A percentile compares a stretch with the other conserved stretches of the same genome.
These are phyloP conservation scores for Triplophysa bombifrons DNA, from an alignment of 2,797 vertebrate species.

Conservation along the genomic window DNA sequence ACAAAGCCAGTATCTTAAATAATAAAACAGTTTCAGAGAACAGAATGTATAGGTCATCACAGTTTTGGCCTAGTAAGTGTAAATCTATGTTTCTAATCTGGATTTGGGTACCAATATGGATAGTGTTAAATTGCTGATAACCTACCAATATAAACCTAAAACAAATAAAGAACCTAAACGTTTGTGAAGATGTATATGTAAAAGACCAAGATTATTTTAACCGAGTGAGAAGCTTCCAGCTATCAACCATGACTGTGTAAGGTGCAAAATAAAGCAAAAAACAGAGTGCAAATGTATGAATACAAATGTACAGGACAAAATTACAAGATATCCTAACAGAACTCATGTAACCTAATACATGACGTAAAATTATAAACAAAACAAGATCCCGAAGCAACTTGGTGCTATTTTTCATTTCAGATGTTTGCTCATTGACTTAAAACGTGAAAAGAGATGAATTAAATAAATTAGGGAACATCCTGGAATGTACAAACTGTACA, in stretches of 20 bases:
- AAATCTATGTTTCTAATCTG: neutral
- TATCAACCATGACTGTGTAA: slow-evolving; percentile 47
- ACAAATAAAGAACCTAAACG: neutral
- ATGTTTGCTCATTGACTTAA: slow-evolving; percentile 43
- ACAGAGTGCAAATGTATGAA: slow-evolving; percentile 67
- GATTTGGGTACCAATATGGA: neutral
- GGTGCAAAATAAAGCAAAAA: slow-evolving; percentile 77
- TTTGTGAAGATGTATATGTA: neutral
- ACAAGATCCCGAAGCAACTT: slow-evolving; percentile 46
- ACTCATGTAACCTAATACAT: slow-evolving; percentile 45
- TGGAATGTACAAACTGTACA: slow-evolving; percentile 69
- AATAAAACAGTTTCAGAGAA: too few relatives aligned
- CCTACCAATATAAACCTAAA: neutral
- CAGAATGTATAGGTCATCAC: too few relatives aligned
- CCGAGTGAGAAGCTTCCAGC: slow-evolving; percentile 4
- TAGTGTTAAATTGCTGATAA: neutral
- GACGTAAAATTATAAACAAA: slow-evolving; percentile 34
- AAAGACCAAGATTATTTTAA: slow-evolving; percentile 1
- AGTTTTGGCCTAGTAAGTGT: neutral
- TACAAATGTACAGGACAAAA: slow-evolving; percentile 60
- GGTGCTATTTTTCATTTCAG: slow-evolving; percentile 32
- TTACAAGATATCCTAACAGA: slow-evolving; percentile 49
- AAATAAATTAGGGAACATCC: slow-evolving; percentile 64
- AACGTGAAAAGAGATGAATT: slow-evolving; percentile 46
- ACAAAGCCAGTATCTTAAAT: neutral